Percentiles rank a stretch among this genome's conserved stretches.
Evolutionary conservation across 1,140 invertebrate species (phyloP).

Genomic region (Macrocentrus cingulum): DNA sequence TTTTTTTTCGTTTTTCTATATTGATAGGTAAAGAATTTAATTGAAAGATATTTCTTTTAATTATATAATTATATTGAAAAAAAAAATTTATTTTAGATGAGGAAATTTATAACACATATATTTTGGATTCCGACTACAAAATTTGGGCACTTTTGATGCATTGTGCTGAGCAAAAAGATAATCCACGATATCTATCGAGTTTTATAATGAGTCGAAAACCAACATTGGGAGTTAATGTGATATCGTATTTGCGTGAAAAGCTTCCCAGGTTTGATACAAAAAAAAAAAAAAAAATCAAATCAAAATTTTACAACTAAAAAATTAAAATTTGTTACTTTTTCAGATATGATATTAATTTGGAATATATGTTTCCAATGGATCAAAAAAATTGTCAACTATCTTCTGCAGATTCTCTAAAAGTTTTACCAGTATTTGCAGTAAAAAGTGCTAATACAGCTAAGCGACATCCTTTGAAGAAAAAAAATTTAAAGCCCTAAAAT

Average conservation of each 20-base stretch:
- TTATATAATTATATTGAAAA: too few species aligned
- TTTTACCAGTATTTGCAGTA: neutral
- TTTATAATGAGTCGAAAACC: conserved; percentile 74
- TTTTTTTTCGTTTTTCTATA: too few species aligned
- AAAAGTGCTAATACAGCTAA: neutral
- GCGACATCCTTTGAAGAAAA: neutral
- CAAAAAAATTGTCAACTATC: conserved; percentile 65
- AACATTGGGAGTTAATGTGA: conserved; percentile 64
- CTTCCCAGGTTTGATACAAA: conserved; percentile 52
- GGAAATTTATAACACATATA: conserved; percentile 85
- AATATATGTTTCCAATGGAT: conserved; percentile 79
- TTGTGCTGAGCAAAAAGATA: conserved; percentile 80
- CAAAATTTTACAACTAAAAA: conserved; percentile 23
- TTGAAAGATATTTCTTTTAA: conserved; percentile 1
- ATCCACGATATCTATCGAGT: conserved; percentile 78
- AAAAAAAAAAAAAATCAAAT: neutral
- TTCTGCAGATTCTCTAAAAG: neutral
- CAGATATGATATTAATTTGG: conserved; percentile 77
- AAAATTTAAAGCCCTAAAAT: neutral
- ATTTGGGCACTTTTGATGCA: conserved; percentile 81
- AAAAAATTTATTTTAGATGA: conserved; percentile 68
- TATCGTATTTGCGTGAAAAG: conserved; percentile 64
- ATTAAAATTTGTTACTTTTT: too few species aligned
- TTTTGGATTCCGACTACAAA: conserved; percentile 79
- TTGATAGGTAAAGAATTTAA: neutral